Evolutionary conservation across 1,140 invertebrate genomes (phyloP).

Genomic region (Euwallacea similis): DNA sequence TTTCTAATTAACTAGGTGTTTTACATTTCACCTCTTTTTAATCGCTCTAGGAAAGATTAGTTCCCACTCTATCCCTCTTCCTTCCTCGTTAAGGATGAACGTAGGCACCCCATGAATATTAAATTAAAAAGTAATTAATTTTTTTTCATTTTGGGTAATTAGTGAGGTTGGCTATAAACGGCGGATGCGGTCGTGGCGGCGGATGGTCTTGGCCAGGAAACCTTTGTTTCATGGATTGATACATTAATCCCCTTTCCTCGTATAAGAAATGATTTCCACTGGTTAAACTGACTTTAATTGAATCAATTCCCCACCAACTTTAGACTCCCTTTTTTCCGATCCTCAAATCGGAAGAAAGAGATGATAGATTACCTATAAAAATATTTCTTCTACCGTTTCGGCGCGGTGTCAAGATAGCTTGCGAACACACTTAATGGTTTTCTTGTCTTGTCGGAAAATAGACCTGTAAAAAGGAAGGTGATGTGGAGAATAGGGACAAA

Average conservation of each 20-base stretch:
- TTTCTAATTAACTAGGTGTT: too few species aligned
- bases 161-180: neutral
- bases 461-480: neutral
- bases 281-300: too few species aligned
- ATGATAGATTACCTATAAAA: constrained; percentile 7
- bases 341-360: neutral
- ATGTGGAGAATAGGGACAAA: neutral
- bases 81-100: too few species aligned
- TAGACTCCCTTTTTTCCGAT: too few species aligned
- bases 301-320: too few species aligned
- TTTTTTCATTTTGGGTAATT: neutral
- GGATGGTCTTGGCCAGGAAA: neutral
- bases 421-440: constrained; percentile 5
- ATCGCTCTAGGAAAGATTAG: too few species aligned
- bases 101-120: neutral
- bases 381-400: neutral
- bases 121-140: constrained; percentile 8
- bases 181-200: neutral
- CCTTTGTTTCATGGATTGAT: too few species aligned
- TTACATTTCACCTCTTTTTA: too few species aligned
- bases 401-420: constrained; percentile 1
- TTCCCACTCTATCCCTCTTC: too few species aligned
- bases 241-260: too few species aligned
- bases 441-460: neutral
- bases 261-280: too few species aligned